A percentile compares a stretch with the other conserved stretches of the same genome.
phyloP scores from a whole-genome alignment of 2,888 invertebrate genomes.

The Drosophila paramelanica region DNA sequence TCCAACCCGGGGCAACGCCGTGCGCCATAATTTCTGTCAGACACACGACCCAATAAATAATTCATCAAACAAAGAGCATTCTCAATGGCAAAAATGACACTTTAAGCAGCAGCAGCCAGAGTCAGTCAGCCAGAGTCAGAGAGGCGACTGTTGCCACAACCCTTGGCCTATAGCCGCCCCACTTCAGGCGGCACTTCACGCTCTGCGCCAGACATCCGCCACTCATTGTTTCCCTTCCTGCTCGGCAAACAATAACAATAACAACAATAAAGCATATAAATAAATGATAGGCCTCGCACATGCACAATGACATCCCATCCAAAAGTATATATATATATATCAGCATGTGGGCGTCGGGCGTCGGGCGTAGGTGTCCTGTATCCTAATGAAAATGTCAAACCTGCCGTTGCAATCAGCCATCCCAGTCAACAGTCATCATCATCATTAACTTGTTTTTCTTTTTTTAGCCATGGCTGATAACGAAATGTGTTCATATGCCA shows the following conservation, averaged over 20 bases:
- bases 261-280: slow-evolving; percentile 72
- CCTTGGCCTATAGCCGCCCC: slow-evolving; percentile 37
- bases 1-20: slow-evolving; percentile 39
- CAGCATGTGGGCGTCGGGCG: not conserved
- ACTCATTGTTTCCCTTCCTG: slow-evolving; percentile 26
- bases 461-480: not conserved
- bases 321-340: not conserved
- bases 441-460: slow-evolving; percentile 5
- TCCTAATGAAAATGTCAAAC: slow-evolving; percentile 57
- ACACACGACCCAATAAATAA: slow-evolving; percentile 66
- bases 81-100: slow-evolving; percentile 77
- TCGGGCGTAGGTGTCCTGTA: not conserved
- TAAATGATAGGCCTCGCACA: slow-evolving; percentile 73
- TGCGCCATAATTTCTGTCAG: slow-evolving; percentile 52
- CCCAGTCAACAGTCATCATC: slow-evolving; percentile 23
- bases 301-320: slow-evolving; percentile 53
- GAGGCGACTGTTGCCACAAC: slow-evolving; percentile 23
- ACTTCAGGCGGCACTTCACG: slow-evolving; percentile 35
- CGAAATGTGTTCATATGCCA: not conserved
- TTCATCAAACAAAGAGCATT: slow-evolving; percentile 77
- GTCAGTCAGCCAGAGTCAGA: slow-evolving; percentile 26
- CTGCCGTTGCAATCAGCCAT: slow-evolving; percentile 35
- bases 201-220: slow-evolving; percentile 48
- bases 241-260: slow-evolving; percentile 30
- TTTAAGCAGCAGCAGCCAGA: slow-evolving; percentile 62